Evolutionary conservation across 37 sponge, comb jelly and placozoan genomes (phyloP), one percentile per base, ranked within the genome.

Genomic region (Tethya wilhelma): DNA sequence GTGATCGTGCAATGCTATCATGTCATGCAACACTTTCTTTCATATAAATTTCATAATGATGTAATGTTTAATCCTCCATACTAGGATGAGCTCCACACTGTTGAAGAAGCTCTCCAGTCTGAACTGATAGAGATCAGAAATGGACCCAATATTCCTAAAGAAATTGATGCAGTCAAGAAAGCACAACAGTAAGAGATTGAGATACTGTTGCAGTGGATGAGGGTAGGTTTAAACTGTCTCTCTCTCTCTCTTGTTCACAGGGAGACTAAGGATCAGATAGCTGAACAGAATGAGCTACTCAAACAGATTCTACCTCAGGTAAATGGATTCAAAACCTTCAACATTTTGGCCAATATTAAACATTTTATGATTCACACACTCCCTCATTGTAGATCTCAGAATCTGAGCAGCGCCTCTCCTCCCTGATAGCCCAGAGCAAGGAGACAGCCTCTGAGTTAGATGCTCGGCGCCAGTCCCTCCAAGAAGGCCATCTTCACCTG

Each of bases 61-160:
- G 28, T 19, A 59, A 59, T 59, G 7, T 29, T 19, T 29, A 59
- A 25, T 19, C 25, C 28, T 30, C 23, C 28, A 19, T 59, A 25
- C 28, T 34, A 75, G 75, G 42, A 75, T 34, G 75, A 75, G 38
- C 17, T 75, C 6, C 43, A 22, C 14, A 8, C 34, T 1, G 9
- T 34, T 11, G 28, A 75, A 38, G 75, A 75, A 25, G 45, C 28
- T 29, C 7, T 67, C 33, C 55, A 83, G 79, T 44, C 63, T 69
- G 79, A 82, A 12, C 71, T 83, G 36, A 72, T 81, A 43, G 43
- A 49, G 14, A 37, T 82, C 28, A 43, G 66, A 14, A 40, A 65
- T 74, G 71, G 53, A 4, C 85, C 85, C 46, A 69, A 74, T 33
- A 41, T 90, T n/a, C 84, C 90, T 32, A 78, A 78, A 41, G 90